Conservation (phyloP, 2,888 invertebrate genomes). For the Loripinus fragilis region DNA sequence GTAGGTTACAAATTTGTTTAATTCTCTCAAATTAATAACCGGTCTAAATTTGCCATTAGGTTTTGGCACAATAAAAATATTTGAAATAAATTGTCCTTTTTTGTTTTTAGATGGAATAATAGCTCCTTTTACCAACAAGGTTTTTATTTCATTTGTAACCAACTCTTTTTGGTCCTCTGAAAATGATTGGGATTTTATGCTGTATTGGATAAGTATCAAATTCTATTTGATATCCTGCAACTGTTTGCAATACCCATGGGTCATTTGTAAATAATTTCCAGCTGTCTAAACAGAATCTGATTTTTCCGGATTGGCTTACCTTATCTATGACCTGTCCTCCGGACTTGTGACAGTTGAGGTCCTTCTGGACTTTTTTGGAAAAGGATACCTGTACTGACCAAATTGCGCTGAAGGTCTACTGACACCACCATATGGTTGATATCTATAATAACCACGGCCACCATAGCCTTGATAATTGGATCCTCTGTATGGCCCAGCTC, state of each 20-base stretch:
- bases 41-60: background rate
- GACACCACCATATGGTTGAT: no score
- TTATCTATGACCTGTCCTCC: no score
- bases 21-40: background rate
- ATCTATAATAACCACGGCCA: no score
- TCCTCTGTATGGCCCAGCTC: no score
- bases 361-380: no score
- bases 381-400: no score
- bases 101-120: background rate
- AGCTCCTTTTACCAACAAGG: background rate
- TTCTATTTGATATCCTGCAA: background rate
- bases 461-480: no score
- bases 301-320: background rate
- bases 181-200: background rate
- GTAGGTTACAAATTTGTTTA: background rate
- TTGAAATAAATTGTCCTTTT: background rate
- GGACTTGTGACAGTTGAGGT: no score
- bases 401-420: no score
- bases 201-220: background rate
- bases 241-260: background rate
- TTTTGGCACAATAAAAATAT: background rate
- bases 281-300: background rate
- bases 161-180: background rate
- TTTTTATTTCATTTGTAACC: background rate
- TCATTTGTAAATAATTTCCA: background rate